Evolutionary conservation across 35 echinoderm and acorn worm genomes (phyloP), one percentile per base, ranked within the genome.

Genomic region (Holothuria glaberrima): DNA sequence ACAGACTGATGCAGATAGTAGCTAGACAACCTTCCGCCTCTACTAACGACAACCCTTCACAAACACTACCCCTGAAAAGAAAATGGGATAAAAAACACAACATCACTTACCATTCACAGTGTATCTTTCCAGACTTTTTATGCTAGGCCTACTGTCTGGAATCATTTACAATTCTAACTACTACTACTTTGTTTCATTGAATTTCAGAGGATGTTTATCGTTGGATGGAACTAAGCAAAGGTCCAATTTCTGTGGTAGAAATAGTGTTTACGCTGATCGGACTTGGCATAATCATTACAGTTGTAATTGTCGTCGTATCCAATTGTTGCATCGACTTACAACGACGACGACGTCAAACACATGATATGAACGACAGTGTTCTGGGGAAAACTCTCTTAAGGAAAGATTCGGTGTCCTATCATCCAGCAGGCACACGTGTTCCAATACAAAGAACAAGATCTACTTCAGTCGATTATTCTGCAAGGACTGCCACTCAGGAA

Each of bases 401-500:
- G 29, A 48, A 24, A 30, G 46, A 84, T 36, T 84, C 80, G 1
- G 25, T 84, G 12, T 25, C 80, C 6, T 48, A 58, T 31, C 80
- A 84, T 30, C 80, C 48, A 33, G 20, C 80, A 12, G 80, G 80
- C 13, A 21, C 28, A 36, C 52, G 80, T 32, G 27, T 84, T n/a
- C 80, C 80, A 30, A 20, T 84, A 33, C 80, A 84, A 38, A 84
- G 59, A 56, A 58, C 57, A 35, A 10, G 66, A 69, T 56, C 80
- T 1, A 78, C 38, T n/a, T 84, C 80, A 2, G 4, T 84, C 29
- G 80, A 84, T 33, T 30, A 29, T 12, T 61, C 80, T 10, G 80
- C 80, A 84, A 84, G 80, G 57, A 84, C 52, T 36, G 80, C 80
- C 19, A 34, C 80, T 36, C 80, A 84, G 26, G 80, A 84, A 52